These are phyloP conservation scores for Camelus dromedarius DNA, from an alignment of 2,113 vertebrate species.

Conservation along the genomic window DNA sequence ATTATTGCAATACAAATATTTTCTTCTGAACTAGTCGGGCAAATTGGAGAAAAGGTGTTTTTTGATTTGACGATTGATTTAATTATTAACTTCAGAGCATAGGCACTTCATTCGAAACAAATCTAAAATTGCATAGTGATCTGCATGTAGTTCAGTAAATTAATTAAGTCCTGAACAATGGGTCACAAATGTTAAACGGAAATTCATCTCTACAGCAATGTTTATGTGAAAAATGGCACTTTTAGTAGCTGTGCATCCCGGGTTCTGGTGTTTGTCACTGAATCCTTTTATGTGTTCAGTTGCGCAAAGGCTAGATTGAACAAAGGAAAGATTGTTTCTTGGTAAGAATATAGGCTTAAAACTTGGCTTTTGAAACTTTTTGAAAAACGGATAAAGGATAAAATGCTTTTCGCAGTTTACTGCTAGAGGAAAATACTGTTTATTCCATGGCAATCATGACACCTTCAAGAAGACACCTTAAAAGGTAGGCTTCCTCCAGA, in stretches of 20 bases:
- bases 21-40: constrained; percentile 57
- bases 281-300: constrained; percentile 6
- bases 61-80: constrained; percentile 36
- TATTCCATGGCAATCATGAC: not conserved
- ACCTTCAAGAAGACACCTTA: not conserved
- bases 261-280: not conserved
- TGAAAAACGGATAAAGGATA: constrained; percentile 3
- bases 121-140: constrained; percentile 44
- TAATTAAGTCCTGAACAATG: constrained; percentile 44
- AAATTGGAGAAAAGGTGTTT: constrained; percentile 48
- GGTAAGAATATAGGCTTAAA: not conserved
- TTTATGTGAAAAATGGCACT: not conserved
- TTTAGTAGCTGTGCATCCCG: not conserved
- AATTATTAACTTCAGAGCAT: constrained; percentile 29
- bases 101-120: constrained; percentile 35
- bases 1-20: constrained; percentile 46
- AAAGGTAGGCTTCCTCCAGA: not conserved
- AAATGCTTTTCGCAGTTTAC: not conserved
- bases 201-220: constrained; percentile 20
- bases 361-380: not conserved
- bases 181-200: not conserved
- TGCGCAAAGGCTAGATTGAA: not conserved
- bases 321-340: not conserved
- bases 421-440: not conserved
- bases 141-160: constrained; percentile 26